Base-by-base conservation (phyloP, 2,888 invertebrate species). In the Zootermopsis nevadensis region DNA sequence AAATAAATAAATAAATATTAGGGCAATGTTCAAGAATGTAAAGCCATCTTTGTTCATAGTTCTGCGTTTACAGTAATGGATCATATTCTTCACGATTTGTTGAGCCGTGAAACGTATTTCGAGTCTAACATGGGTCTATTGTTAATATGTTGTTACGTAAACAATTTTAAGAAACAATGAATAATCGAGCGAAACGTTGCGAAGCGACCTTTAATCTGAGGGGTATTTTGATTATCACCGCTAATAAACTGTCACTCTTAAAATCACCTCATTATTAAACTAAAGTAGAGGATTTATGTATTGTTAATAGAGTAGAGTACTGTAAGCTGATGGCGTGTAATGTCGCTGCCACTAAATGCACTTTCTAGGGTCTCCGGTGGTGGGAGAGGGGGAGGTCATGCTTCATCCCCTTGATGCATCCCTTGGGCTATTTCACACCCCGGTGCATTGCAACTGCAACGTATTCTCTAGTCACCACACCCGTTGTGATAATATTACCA, bases 361-460 rank as follows among this genome's bases (percentile, higher is more conserved):
- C 42, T 76, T 48, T 48, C 76, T 48, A 76, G 76, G 42, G 74
- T 74, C 35, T 27, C 74, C 74, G n/a, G 35, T 33, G 74, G 33
- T 30, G 38, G 33, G 22, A 35, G 24, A 67, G 31, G 74, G 76
- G 76, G 76, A 30, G 38, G 42, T 27, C 48, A 76, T 48, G 76
- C 76, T 76, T 76, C 76, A 48, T 76, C 48, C 38, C 76, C 76
- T 48, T 76, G 76, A 42, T 76, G 76, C 76, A 76, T 83, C 83
- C 80, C 83, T 33, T 31, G 80, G 83, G 83, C 66, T 80, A 83
- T 83, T 83, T 83, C 83, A 83, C 83, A 80, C 83, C 80, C 83
- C 55, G 80, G 38, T 55, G 80, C 76, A 60, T 27, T 60, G 27
- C 27, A 60, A 60, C 60, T 60, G 60, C n/a, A 27, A 0, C 10